Conservation (phyloP, 2,797 vertebrate genomes). For the Lophotriccus pileatus region DNA sequence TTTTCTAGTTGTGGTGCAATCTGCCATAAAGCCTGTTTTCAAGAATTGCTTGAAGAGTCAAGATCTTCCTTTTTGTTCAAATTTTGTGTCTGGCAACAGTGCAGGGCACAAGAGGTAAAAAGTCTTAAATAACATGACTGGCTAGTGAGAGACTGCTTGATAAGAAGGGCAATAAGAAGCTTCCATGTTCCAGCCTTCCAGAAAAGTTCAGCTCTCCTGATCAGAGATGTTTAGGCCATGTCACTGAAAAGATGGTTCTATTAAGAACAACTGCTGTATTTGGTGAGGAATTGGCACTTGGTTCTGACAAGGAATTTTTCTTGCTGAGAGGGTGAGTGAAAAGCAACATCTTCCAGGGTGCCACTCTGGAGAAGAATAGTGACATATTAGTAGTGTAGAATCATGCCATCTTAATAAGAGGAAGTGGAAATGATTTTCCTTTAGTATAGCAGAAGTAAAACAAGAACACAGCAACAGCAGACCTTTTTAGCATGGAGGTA, state of each 20-base stretch:
- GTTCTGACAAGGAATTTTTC: background rate
- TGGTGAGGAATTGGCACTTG: background rate
- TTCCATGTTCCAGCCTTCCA: background rate
- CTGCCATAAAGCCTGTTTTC: background rate
- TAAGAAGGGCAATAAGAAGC: background rate
- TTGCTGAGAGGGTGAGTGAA: background rate
- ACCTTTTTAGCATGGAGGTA: background rate
- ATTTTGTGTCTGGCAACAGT: background rate
- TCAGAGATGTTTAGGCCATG: background rate
- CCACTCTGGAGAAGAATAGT: background rate
- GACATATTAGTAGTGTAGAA: background rate
- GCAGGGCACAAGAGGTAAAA: background rate
- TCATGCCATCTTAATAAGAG: background rate
- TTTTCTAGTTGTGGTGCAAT: background rate
- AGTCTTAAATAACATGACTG: background rate
- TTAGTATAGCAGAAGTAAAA: background rate
- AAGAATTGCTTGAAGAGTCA: background rate
- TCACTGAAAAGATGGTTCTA: background rate
- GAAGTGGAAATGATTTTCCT: background rate
- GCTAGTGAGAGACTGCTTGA: background rate
- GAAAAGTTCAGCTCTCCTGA: background rate
- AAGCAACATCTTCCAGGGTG: background rate
- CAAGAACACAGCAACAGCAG: background rate
- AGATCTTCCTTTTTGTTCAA: background rate
- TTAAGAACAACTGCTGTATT: background rate